Evolutionary conservation across 2,113 vertebrate genomes (phyloP), one percentile per base, ranked within the genome.

Genomic region (Polypterus bichir): DNA sequence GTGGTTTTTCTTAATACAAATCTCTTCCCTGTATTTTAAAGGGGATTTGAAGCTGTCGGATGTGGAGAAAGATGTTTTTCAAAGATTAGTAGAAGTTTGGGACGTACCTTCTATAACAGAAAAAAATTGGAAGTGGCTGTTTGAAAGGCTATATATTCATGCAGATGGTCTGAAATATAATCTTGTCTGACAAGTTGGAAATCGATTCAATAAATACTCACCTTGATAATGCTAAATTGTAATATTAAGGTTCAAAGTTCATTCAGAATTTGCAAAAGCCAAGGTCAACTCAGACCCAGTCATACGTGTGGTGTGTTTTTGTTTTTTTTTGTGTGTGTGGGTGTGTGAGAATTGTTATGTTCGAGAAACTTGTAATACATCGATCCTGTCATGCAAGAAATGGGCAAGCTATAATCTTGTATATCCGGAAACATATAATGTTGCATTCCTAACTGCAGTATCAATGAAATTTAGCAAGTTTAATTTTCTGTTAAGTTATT

Each of bases 51-150:
- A n/a, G 47, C 11, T 11, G 11, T 49, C 7, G 51, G 48, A 5
- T 59, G 47, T 8, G 51, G 51, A 52, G 10, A 52, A 52, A 10
- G 51, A 10, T 3, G 10, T 52, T 10, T 8, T 52, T 10, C 51
- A 8, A 8, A 10, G 10, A 7, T 10, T 3, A 52, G 51, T 10
- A 52, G 7, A 8, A 10, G 7, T 10, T 10, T 52, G 51, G 4
- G 3, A 52, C 3, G 7, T 52, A 3, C 51, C 51, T 7, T 7
- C 7, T 44, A 51, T 65, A 3, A 57, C 49, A 51, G 59, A 59
- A 6, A 68, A 56, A 3, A 68, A 68, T 63, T 45, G 63, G 46
- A 68, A 51, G 51, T 65, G 63, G 67, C 48, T 68, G 55, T 65
- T 65, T 61, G 46, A 61, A 10, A 53, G 44, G 48, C 45, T 64